Conservation (phyloP, 2,797 vertebrate species). For the Trachurus trachurus region DNA sequence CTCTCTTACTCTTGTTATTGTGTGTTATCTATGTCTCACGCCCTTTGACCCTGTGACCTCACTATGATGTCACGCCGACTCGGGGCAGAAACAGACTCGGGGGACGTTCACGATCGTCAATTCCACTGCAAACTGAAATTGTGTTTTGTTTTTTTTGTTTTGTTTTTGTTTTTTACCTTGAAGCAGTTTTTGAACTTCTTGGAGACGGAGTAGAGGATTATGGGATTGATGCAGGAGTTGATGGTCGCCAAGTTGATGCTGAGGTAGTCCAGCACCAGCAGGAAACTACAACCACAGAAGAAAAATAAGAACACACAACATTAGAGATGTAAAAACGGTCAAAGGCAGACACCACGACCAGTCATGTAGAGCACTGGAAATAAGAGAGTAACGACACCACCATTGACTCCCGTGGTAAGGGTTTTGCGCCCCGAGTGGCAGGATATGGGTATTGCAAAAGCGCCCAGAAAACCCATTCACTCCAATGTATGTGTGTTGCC, state of each 20-base stretch:
- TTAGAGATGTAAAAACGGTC: neutral
- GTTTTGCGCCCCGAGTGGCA: no score
- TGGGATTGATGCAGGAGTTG: slow-evolving; percentile 98
- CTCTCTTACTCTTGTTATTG: neutral
- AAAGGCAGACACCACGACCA: neutral
- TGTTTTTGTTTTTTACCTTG: slow-evolving; percentile 86
- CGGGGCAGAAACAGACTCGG: neutral
- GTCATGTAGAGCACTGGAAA: no score
- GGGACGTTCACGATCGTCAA: neutral
- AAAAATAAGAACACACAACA: neutral
- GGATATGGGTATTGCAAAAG: no score
- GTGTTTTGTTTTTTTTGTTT: no score
- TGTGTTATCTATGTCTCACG: slow-evolving; percentile 39
- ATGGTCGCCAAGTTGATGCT: slow-evolving; percentile 94
- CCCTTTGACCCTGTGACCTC: slow-evolving; percentile 44
- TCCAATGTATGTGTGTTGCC: no score
- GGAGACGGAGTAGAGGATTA: slow-evolving; percentile 96
- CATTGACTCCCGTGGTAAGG: no score
- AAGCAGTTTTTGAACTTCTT: slow-evolving; percentile 98
- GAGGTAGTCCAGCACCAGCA: slow-evolving; percentile 94
- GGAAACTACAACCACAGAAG: slow-evolving; percentile 84
- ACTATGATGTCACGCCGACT: slow-evolving; percentile 8
- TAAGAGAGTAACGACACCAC: no score
- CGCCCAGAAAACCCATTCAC: no score
- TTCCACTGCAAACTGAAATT: neutral